Conservation (phyloP, 1,140 invertebrate genomes). For the Sinella curviseta region DNA sequence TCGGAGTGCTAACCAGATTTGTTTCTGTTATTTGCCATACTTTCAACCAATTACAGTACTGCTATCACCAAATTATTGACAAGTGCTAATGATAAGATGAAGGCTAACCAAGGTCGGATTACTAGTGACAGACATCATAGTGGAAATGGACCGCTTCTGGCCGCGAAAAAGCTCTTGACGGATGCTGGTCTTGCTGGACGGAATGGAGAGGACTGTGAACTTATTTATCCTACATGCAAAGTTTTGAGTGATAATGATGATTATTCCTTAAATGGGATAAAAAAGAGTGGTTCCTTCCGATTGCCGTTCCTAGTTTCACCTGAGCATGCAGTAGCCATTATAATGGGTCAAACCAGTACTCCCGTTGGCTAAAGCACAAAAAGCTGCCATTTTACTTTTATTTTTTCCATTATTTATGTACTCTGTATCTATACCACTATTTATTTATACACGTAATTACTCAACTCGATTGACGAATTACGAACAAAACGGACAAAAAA, state of each 20-base stretch:
- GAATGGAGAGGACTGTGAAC: conserved; percentile 39
- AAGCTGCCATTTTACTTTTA: no score
- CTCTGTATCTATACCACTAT: no score
- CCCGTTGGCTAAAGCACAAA: no score
- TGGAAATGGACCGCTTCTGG: not conserved
- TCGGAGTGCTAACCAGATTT: no score
- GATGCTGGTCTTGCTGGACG: conserved; percentile 38
- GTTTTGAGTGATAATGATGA: conserved; percentile 8
- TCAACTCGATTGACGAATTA: no score
- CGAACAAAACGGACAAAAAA: no score
- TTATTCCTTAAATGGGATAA: not conserved
- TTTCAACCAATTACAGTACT: no score
- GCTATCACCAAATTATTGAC: no score
- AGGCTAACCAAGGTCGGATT: conserved; percentile 35
- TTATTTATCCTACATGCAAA: conserved; percentile 39
- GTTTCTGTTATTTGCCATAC: no score
- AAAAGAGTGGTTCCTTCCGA: not conserved
- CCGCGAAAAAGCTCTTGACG: conserved; percentile 16
- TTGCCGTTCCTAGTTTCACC: conserved; percentile 2
- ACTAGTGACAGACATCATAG: no score
- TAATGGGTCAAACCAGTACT: not conserved
- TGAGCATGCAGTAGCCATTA: not conserved
- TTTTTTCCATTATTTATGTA: not conserved
- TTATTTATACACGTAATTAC: no score
- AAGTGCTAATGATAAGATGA: no score